Conservation (phyloP, 2,888 invertebrate species). For the Ctenicera cuprea region DNA sequence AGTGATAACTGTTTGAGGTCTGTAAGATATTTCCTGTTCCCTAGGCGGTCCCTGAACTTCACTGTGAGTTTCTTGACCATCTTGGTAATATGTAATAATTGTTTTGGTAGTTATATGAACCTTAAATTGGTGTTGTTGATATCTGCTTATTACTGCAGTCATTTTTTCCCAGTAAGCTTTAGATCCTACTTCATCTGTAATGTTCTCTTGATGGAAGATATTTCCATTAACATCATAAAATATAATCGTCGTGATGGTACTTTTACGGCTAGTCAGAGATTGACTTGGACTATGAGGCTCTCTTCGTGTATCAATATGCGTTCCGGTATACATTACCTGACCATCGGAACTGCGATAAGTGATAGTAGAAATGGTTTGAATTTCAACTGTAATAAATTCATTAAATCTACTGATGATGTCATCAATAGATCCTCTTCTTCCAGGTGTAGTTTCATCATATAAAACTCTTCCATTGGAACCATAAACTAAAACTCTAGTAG, state of each 20-base stretch:
- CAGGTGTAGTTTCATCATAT: conserved; percentile 1
- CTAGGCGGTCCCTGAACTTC: not conserved
- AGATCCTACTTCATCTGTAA: conserved; percentile 21
- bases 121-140: conserved; percentile 15
- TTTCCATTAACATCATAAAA: conserved; percentile 30
- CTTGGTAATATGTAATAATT: conserved; percentile 25
- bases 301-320: conserved; percentile 2
- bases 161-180: conserved; percentile 41
- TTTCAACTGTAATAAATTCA: conserved; percentile 26
- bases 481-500: conserved; percentile 18
- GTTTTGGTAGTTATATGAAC: conserved; percentile 20
- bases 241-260: conserved; percentile 22
- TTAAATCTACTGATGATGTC: conserved; percentile 17
- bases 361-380: conserved; percentile 15
- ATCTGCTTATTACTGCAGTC: conserved; percentile 23
- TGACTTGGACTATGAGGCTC: conserved; percentile 17
- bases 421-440: conserved; percentile 14
- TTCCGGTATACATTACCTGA: conserved; percentile 26
- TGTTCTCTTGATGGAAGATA: conserved; percentile 23
- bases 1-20: conserved; percentile 10
- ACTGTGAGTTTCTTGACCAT: conserved; percentile 34
- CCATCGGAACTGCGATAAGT: conserved; percentile 9
- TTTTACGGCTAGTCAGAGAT: not conserved
- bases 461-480: not conserved
- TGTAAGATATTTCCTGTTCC: conserved; percentile 17